phyloP scores from a whole-genome alignment of 2,797 vertebrate genomes.

The Pipistrellus pipistrellus region DNA sequence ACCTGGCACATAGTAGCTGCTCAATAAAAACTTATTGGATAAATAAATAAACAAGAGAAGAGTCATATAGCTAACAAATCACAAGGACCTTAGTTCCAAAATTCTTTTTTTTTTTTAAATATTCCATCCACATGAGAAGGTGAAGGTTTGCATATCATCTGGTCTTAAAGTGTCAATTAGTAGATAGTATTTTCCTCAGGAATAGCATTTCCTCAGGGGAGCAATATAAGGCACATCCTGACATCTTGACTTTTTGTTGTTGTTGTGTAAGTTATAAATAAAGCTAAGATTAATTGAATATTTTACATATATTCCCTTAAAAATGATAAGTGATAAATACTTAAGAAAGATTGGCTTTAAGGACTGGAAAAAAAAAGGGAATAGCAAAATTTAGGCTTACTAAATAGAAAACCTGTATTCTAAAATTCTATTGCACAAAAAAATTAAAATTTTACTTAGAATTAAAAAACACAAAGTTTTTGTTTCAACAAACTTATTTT shows the following conservation, averaged over 20 bases:
- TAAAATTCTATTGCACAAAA: not conserved
- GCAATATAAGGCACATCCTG: not conserved
- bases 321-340: not conserved
- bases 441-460: not conserved
- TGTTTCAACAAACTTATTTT: not conserved
- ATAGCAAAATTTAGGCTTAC: not conserved
- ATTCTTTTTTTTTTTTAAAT: not conserved
- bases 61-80: not conserved
- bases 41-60: not conserved
- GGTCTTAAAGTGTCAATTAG: not conserved
- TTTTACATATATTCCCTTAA: not conserved
- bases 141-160: not conserved
- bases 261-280: not conserved
- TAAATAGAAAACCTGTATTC: not conserved
- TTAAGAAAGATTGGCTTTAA: not conserved
- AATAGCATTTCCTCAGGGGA: not conserved
- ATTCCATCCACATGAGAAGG: not conserved
- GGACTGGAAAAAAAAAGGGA: not conserved
- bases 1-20: not conserved
- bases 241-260: not conserved
- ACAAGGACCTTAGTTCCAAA: not conserved
- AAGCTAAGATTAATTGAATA: not conserved
- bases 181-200: not conserved
- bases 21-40: not conserved
- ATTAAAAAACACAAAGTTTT: not conserved